Conservation (phyloP, 2,888 invertebrate species). For the Agrilus mali region DNA sequence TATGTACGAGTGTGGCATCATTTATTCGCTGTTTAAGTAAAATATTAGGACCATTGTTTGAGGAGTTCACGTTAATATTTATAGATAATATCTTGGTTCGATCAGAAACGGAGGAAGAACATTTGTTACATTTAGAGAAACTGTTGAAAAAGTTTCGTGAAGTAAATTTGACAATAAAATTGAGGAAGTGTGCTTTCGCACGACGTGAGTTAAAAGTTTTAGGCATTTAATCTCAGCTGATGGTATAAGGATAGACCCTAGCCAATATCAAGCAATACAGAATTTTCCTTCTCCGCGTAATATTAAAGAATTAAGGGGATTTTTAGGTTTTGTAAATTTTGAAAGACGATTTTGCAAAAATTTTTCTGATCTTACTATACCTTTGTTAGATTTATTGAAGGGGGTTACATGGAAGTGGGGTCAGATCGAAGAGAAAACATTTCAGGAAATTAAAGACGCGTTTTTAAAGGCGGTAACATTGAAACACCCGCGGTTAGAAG, state of each 20-base stretch:
- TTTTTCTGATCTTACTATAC: not conserved
- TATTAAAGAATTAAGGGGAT: not conserved
- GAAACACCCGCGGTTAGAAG: not conserved
- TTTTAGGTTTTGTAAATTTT: conserved; percentile 1
- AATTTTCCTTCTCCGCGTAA: not conserved
- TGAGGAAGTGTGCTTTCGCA: not conserved
- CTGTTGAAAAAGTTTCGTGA: conserved; percentile 1
- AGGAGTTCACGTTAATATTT: not conserved
- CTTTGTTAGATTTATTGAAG: not conserved
- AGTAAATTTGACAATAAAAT: not conserved
- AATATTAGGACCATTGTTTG: not conserved
- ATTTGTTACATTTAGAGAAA: not conserved
- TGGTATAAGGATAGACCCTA: not conserved
- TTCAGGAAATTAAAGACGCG: not conserved
- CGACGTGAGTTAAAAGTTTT: not conserved
- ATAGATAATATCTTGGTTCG: not conserved
- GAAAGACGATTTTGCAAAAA: conserved; percentile 1
- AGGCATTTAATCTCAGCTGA: not conserved
- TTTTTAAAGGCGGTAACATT: not conserved
- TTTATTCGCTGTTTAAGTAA: not conserved
- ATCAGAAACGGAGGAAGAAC: not conserved
- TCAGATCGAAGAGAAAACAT: not conserved
- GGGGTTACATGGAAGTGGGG: not conserved
- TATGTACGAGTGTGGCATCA: not conserved
- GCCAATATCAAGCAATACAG: not conserved